phyloP scores from a whole-genome alignment of 2,113 vertebrate genomes.

The Myocastor coypus region DNA sequence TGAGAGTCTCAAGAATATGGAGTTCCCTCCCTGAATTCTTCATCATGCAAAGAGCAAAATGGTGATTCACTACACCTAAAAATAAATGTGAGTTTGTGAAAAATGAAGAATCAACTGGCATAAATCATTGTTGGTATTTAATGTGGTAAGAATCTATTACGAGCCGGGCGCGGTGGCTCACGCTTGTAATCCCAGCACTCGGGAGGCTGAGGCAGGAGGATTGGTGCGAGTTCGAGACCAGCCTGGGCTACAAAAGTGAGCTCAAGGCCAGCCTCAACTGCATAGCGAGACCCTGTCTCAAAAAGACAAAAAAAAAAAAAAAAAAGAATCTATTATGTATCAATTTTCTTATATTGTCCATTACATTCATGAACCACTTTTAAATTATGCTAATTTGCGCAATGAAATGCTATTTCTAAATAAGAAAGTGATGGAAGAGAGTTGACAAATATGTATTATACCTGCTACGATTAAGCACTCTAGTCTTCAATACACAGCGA shows the following conservation, averaged over 20 bases:
- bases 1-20: constrained; percentile 47
- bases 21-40: neutral
- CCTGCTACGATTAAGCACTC: neutral
- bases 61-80: constrained; percentile 66
- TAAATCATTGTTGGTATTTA: constrained; percentile 55
- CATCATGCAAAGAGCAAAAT: constrained; percentile 57
- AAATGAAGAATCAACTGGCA: neutral
- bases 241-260: no score
- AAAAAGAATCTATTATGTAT: neutral
- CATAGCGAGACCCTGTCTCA: no score
- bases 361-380: neutral
- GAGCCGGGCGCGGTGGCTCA: no score
- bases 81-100: constrained; percentile 54
- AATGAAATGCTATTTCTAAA: constrained; percentile 15
- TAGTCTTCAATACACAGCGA: neutral
- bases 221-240: no score
- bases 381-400: neutral
- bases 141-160: neutral
- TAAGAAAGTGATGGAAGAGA: neutral
- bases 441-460: neutral
- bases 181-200: no score
- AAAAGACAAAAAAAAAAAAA: no score
- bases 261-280: no score
- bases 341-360: neutral
- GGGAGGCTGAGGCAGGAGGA: no score